Conservation (phyloP, 2,797 vertebrate genomes). For the Clarias laeviceps region DNA sequence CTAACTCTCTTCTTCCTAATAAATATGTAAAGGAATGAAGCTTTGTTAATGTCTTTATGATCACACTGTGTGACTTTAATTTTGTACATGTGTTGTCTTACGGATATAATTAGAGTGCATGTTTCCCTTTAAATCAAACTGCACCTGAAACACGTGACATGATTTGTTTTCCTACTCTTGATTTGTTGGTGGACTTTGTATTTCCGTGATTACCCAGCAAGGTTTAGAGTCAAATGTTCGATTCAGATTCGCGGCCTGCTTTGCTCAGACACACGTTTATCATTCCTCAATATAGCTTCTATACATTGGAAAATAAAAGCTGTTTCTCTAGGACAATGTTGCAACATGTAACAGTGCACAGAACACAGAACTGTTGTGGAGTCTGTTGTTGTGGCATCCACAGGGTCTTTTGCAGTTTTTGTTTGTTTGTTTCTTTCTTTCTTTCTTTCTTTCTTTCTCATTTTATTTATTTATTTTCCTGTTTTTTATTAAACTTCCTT, state of each 20-base stretch:
- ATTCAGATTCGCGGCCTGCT: background rate
- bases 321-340: too few relatives aligned
- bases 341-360: too few relatives aligned
- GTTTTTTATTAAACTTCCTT: too few relatives aligned
- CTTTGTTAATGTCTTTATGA: background rate
- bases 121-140: background rate
- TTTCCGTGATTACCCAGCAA: background rate
- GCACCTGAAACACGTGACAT: background rate
- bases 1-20: background rate
- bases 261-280: background rate
- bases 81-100: background rate
- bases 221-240: background rate
- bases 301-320: too few relatives aligned
- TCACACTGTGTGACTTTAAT: background rate
- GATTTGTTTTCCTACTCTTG: background rate
- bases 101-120: background rate
- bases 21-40: background rate
- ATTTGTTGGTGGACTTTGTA: background rate
- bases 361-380: too few relatives aligned
- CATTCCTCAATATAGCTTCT: too few relatives aligned
- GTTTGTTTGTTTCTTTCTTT: too few relatives aligned
- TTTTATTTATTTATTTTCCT: too few relatives aligned
- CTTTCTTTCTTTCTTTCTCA: too few relatives aligned
- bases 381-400: background rate
- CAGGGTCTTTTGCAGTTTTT: background rate